Percentiles rank a stretch among this genome's conserved stretches.
These are phyloP conservation scores for Grus americana DNA, from an alignment of 2,113 vertebrate genomes.

Conservation along the genomic window DNA sequence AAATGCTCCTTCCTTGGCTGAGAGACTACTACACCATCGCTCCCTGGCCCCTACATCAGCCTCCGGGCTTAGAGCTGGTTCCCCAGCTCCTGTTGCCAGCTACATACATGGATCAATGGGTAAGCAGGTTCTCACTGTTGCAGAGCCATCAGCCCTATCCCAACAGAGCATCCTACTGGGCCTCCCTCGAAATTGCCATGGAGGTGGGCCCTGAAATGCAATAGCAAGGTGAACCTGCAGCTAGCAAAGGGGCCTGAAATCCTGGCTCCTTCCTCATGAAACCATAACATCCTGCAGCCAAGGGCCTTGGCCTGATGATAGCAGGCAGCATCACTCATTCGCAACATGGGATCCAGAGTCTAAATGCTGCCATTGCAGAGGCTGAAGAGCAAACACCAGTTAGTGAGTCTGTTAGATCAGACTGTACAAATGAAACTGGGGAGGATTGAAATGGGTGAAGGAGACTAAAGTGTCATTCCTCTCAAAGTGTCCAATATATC, in stretches of 20 bases:
- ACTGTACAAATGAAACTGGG: background rate
- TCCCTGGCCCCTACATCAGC: background rate
- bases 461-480: background rate
- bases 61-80: background rate
- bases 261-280: background rate
- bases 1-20: background rate
- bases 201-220: background rate
- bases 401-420: background rate
- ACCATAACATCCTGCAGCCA: background rate
- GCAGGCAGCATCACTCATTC: background rate
- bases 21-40: background rate
- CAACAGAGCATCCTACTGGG: background rate
- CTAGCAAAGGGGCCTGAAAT: background rate
- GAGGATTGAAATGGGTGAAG: background rate
- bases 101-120: rapidly evolving
- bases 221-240: background rate
- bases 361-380: background rate
- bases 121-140: background rate
- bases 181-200: background rate
- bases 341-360: background rate
- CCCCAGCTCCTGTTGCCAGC: background rate
- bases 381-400: background rate
- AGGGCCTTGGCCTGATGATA: rapidly evolving
- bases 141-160: background rate
- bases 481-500: background rate